Conservation (phyloP, 1,140 invertebrate genomes). For the Conus betulinus region DNA sequence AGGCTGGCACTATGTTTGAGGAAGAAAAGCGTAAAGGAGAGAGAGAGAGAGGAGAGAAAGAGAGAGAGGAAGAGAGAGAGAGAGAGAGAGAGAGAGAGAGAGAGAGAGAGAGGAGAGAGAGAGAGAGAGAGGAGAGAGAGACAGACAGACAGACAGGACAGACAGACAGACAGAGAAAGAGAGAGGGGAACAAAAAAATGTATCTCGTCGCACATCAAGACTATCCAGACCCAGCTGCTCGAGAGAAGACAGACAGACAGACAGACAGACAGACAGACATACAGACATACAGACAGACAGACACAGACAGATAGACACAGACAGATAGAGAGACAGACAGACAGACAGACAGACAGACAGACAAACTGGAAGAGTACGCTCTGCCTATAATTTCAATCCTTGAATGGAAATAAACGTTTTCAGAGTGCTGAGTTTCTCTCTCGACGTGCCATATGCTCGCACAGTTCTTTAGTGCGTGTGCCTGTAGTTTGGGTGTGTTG, state of each 20-base stretch:
- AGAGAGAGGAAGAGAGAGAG: neutral
- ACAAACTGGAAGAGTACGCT: neutral
- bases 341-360: constrained; percentile 14
- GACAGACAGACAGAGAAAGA: neutral
- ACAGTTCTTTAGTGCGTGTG: no score
- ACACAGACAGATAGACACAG: neutral
- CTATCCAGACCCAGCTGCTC: no score
- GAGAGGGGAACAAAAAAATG: neutral
- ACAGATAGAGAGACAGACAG: neutral
- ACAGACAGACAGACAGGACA: neutral
- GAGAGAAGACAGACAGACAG: neutral
- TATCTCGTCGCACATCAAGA: no score
- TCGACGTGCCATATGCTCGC: no score
- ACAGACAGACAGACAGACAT: neutral
- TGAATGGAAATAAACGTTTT: neutral
- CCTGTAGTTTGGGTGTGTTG: no score
- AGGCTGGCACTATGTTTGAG: neutral
- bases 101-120: neutral
- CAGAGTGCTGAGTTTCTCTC: neutral
- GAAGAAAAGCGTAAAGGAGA: no score
- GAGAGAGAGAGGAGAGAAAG: neutral
- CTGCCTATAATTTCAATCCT: neutral
- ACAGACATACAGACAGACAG: neutral
- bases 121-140: neutral
- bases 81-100: no score